Evolutionary conservation across 2,888 invertebrate genomes (phyloP), one percentile per base, ranked within the genome.

Genomic region (Brenthis ino): DNA sequence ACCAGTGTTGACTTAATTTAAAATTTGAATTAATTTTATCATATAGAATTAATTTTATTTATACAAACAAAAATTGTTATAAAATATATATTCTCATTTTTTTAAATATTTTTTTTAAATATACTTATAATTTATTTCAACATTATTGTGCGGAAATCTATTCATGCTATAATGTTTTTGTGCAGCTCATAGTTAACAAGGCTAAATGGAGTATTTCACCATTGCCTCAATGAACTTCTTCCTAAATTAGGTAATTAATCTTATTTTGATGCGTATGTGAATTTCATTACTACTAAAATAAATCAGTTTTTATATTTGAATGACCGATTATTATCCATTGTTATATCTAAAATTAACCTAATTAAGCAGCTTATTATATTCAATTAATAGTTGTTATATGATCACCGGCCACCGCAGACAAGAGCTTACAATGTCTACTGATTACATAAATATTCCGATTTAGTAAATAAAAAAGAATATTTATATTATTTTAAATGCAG

Each of bases 261-360:
- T 56, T 54, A n/a, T 33, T 55, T 57, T n/a, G 6, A 28, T 43
- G 20, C 24, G 56, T 57, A 50, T 55, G 65, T 65, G 60, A 61
- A 50, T 56, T 56, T 61, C 6, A 20, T 6, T 47, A 37, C 16
- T 20, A 14, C 33, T 20, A 58, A 56, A 47, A 51, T 14, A 33
- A 67, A 54, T 67, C 33, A 50, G 33, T 24, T 60, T 67, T 61
- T 11, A 48, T 55, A 12, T 67, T 63, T 61, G 56, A 28, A 63
- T 47, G 67, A 56, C 56, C n/a, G n/a, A 56, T 67, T 67, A 56
- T 67, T 67, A 67, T 43, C 56, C 50, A 12, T 14, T 33, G n/a
- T 61, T 63, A 63, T 56, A 16, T 50, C 3, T 54, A 63, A 48
- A 63, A 67, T 56, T 56, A 63, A 33, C 43, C 56, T 56, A 51